These are phyloP conservation scores for Sminthurides bifidus DNA, from an alignment of 1,140 invertebrate species.

Conservation along the genomic window DNA sequence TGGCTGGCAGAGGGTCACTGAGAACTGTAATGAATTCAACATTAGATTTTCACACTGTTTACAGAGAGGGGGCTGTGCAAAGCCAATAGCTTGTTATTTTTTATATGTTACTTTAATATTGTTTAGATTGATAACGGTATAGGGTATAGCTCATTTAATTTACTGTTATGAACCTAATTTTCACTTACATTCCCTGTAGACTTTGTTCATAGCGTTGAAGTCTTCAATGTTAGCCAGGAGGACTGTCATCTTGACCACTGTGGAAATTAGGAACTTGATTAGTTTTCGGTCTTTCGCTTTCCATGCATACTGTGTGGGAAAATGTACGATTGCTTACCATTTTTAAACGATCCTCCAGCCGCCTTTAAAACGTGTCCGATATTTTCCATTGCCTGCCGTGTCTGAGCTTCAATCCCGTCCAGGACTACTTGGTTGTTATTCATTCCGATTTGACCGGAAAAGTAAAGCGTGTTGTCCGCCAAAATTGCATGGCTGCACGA, in stretches of 20 bases:
- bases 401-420: conserved; percentile 17
- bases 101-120: not conserved
- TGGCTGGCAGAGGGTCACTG: not conserved
- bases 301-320: not conserved
- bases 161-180: not conserved
- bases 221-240: conserved; percentile 11
- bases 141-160: no score
- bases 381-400: conserved; percentile 15
- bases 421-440: conserved; percentile 6
- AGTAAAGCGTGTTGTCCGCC: conserved; percentile 12
- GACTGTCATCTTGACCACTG: conserved; percentile 19
- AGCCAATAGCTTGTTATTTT: no score
- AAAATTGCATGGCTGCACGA: conserved; percentile 32
- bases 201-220: conserved; percentile 20
- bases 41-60: not conserved
- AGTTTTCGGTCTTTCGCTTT: not conserved
- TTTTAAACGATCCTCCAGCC: conserved; percentile 10
- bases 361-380: conserved; percentile 19
- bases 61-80: no score
- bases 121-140: not conserved
- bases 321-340: conserved; percentile 10
- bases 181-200: conserved; percentile 21
- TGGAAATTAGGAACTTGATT: not conserved
- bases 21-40: conserved; percentile 1
- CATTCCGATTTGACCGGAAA: conserved; percentile 21